Evolutionary conservation across 2,113 vertebrate species (phyloP), one percentile per base, ranked within the genome.

Genomic region (Petroica traversi): DNA sequence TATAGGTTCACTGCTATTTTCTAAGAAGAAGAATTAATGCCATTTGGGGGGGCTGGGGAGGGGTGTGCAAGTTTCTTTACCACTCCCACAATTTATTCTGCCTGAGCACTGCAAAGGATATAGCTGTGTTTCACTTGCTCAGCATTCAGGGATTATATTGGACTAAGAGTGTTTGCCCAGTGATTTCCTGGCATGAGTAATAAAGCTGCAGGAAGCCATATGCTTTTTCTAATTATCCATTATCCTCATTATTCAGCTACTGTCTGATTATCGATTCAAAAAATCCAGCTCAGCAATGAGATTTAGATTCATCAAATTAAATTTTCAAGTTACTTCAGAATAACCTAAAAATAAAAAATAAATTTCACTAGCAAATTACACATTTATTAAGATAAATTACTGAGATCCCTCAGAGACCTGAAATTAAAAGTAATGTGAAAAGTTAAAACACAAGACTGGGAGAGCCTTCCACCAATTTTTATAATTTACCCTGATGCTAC

Each of bases 311-410:
- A 80, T 26, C 43, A 69, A 88, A 67, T 94, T 9, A 46, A 72
- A 55, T 93, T 97, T 97, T 96, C 57, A 91, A 62, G 71, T 69
- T 49, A 48, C 41, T 87, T 88, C 48, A 41, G 68, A 26, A 61
- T 85, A 88, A 91, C 71, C 95, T 67, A 75, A 82, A 95, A 78
- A 83, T 8, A 33, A 75, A 88, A 86, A 68, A 71, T 59, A 68
- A 52, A 41, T 82, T 36, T 93, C 66, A 51, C 13, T 77, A 34
- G 75, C 22, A 95, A 91, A 74, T 74, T 54, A 59, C 26, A 38
- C 15, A 80, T 83, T 88, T 74, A 46, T 85, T 88, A 85, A 94
- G 51, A 61, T 77, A 96, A 95, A 96, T 96, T 85, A 93, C 41
- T 55, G 68, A 77, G 76, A 75, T 33, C 12, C 45, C 22, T 88